phyloP scores from a whole-genome alignment of 1,140 invertebrate genomes.

The Dendrolimus kikuchii region DNA sequence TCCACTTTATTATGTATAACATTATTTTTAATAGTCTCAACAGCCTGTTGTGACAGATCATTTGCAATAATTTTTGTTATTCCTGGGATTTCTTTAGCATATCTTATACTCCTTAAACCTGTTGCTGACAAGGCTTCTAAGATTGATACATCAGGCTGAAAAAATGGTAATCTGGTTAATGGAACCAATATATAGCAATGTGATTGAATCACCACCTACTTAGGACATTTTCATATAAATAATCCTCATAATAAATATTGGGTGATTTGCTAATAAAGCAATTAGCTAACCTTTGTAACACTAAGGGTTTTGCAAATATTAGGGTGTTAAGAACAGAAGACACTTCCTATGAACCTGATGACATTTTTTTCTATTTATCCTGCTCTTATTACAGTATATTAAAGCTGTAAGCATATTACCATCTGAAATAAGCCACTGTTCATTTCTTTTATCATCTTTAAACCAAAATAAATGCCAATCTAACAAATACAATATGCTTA shows the following conservation, averaged over 20 bases:
- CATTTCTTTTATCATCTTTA: no score
- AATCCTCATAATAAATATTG: background rate
- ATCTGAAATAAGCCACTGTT: no score
- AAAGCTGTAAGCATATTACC: no score
- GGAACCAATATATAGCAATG: background rate
- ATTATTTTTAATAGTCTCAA: constrained; percentile 90
- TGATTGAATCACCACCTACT: background rate
- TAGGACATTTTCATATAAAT: background rate
- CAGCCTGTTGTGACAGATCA: constrained; percentile 92
- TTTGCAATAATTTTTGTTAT: constrained; percentile 92
- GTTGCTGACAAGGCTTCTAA: constrained; percentile 97
- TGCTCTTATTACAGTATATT: no score
- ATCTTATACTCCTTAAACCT: constrained; percentile 95
- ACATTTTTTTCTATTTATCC: no score
- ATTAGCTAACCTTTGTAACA: background rate
- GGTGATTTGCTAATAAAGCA: background rate
- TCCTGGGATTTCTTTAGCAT: constrained; percentile 93
- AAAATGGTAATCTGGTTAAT: constrained; percentile 2
- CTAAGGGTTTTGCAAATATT: no score
- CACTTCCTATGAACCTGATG: no score
- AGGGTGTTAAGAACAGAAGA: no score
- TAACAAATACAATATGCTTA: no score
- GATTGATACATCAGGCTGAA: constrained; percentile 79
- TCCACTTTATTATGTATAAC: constrained; percentile 85
- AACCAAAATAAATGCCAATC: no score